These are phyloP conservation scores for Pseudachorutes palmiensis DNA, from an alignment of 1,140 invertebrate species.

Conservation along the genomic window DNA sequence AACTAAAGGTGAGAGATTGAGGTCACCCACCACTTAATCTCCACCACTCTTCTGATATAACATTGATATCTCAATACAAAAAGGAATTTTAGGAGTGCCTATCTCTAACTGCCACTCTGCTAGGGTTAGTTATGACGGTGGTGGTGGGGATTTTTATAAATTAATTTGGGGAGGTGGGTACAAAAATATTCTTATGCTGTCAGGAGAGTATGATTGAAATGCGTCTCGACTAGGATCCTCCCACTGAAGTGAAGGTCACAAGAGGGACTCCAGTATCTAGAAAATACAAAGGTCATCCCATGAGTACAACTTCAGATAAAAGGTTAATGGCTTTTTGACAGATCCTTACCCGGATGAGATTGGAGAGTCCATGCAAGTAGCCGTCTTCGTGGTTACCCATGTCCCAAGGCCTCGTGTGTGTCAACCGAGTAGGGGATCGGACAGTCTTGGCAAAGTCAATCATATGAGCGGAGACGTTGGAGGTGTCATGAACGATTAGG, in stretches of 20 bases:
- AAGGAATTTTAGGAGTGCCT: neutral
- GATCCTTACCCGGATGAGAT: conserved; percentile 18
- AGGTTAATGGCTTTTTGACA: neutral
- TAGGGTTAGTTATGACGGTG: neutral
- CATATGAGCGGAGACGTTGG: conserved; percentile 80
- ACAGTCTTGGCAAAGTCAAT: conserved; percentile 94
- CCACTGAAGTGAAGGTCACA: neutral
- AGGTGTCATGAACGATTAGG: conserved; percentile 81
- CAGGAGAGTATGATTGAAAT: too few relatives aligned
- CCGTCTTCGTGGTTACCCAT: conserved; percentile 93
- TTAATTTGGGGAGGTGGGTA: neutral
- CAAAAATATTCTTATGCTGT: too few relatives aligned
- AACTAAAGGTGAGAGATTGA: neutral
- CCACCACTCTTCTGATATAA: neutral
- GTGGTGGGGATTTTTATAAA: neutral
- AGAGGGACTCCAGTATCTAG: neutral
- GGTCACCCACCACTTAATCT: neutral
- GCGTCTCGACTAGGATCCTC: too few relatives aligned
- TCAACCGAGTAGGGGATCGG: conserved; percentile 59
- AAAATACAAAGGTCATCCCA: too few relatives aligned
- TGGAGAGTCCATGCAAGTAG: conserved; percentile 76
- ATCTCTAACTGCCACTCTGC: too few relatives aligned
- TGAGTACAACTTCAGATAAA: too few relatives aligned
- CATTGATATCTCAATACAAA: neutral
- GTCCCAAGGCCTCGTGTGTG: conserved; percentile 66